Evolutionary conservation across 2,113 vertebrate species (phyloP), one percentile per base, ranked within the genome.

Genomic region (Argyrosomus japonicus): DNA sequence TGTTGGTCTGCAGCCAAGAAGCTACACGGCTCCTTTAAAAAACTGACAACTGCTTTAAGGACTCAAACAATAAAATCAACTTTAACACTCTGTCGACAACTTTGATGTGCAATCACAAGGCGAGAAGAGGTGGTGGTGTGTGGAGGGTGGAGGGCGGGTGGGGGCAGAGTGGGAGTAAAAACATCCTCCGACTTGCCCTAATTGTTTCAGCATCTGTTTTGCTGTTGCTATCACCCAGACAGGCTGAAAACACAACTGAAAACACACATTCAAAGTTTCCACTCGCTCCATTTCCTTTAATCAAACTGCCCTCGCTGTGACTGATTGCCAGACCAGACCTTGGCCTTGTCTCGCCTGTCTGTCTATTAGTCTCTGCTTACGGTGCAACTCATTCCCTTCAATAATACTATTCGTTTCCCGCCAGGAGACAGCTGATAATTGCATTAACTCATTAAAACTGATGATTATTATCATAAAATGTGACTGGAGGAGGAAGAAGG

Each of bases 121-220:
- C 32, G 50, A 62, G 88, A 40, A 79, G 62, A 27, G 76, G 36
- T 36, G 36, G 36, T 36, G 36, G 32, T 36, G 36, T 29, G 29
- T 29, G 29, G 32, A 36, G 32, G n/a, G n/a, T 32, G 29, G 29
- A 32, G 67, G 25, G 72, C 2, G 58, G 77, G 45, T 48, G 45
- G 56, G 62, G 72, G 5, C 47, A 74, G 69, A 82, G 75, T 10
- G 17, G 81, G 90, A 91, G 89, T 85, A 87, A 93, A 94, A 94
- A 94, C 93, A 93, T 93, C 94, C 92, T 89, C 88, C 6, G 19
- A 73, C 70, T 77, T 51, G 81, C 72, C 79, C 85, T 93, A 90
- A 95, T 93, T 93, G 92, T 93, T 94, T 93, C 89, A 91, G 88
- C 93, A 93, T 92, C 92, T 94, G 93, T 91, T 90, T 88, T 77